Conservation (phyloP, 2,113 vertebrate genomes). For the Pedionomus torquatus region DNA sequence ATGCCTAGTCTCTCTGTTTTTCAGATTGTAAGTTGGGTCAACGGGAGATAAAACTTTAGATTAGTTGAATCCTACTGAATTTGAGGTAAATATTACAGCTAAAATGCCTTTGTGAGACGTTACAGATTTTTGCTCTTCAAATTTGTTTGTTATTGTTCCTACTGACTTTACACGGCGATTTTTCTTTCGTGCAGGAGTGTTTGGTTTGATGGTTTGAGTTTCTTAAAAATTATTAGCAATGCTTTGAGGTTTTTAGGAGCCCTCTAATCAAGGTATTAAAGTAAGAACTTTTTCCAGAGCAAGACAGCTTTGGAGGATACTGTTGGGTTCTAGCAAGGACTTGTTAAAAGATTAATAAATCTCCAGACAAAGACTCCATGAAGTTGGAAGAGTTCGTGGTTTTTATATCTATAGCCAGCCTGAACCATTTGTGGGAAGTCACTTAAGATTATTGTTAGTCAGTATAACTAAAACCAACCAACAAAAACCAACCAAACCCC, state of each 20-base stretch:
- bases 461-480: background rate
- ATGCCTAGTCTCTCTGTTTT: background rate
- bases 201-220: background rate
- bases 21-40: background rate
- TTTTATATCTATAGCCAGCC: background rate
- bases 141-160: background rate
- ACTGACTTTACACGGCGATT: background rate
- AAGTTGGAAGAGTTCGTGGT: background rate
- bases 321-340: background rate
- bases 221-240: background rate
- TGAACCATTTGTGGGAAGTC: background rate
- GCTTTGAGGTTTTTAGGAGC: background rate
- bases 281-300: background rate
- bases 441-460: background rate
- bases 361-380: background rate
- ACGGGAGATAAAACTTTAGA: background rate
- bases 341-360: background rate
- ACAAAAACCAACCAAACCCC: background rate
- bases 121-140: accelerated
- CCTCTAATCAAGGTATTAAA: background rate
- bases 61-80: background rate
- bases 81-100: background rate
- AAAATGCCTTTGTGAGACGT: background rate
- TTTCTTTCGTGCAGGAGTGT: background rate
- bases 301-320: background rate